Evolutionary conservation across 2,797 vertebrate genomes (phyloP).

Genomic region (Harpagifer antarcticus): DNA sequence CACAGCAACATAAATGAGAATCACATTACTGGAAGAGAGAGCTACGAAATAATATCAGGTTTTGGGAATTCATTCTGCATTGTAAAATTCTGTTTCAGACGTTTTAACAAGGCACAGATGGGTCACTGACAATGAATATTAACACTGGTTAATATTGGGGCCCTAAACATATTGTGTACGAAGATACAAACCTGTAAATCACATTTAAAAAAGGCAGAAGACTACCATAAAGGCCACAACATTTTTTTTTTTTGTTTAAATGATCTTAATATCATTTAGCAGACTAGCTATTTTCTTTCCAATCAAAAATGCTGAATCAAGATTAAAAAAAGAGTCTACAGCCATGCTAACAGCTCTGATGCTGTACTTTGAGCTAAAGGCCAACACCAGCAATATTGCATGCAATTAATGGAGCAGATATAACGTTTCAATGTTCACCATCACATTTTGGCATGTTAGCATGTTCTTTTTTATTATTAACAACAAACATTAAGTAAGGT

Average conservation of each 20-base stretch:
- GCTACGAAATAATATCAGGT: constrained; percentile 24
- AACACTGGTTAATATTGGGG: constrained; percentile 5
- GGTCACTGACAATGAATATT: constrained; percentile 23
- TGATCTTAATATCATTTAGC: neutral
- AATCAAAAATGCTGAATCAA: no score
- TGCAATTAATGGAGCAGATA: neutral
- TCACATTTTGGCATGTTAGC: neutral
- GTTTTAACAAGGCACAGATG: constrained; percentile 8
- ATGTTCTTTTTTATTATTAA: neutral
- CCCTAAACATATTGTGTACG: constrained; percentile 4
- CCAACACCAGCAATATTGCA: neutral
- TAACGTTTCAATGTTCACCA: neutral
- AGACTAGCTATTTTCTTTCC: neutral
- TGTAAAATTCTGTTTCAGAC: constrained; percentile 22
- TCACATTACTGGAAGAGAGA: constrained; percentile 24
- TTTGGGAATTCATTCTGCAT: constrained; percentile 8
- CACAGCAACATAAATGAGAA: constrained; percentile 17
- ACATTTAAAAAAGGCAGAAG: neutral
- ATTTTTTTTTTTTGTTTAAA: no score
- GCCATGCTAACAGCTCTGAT: neutral
- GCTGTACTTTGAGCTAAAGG: neutral
- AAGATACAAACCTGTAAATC: constrained; percentile 1
- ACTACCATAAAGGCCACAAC: neutral
- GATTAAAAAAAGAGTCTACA: neutral
- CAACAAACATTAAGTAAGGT: neutral